Conservation (phyloP, 2,888 invertebrate genomes). For the Nineta flava region DNA sequence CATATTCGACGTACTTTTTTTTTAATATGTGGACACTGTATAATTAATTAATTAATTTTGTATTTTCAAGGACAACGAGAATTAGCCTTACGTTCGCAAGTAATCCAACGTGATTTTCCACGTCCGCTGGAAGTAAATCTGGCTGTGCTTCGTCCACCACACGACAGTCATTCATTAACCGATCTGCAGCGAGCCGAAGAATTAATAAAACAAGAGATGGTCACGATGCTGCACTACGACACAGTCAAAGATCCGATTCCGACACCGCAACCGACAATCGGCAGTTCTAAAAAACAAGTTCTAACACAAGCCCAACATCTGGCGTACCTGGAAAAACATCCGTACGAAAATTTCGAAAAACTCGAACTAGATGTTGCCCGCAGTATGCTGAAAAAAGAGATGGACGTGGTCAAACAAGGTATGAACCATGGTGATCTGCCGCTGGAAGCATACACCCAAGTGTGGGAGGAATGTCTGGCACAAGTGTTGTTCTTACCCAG, state of each 20-base stretch:
- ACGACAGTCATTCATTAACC: conserved; percentile 60
- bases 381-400: conserved; percentile 57
- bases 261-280: conserved; percentile 14
- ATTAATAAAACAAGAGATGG: conserved; percentile 90
- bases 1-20: no score
- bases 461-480: conserved; percentile 92
- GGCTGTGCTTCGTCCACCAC: conserved; percentile 59
- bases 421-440: conserved; percentile 94
- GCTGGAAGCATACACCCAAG: conserved; percentile 81
- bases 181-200: conserved; percentile 93
- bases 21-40: no score
- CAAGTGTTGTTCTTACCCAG: conserved; percentile 86
- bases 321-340: conserved; percentile 72
- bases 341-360: conserved; percentile 55
- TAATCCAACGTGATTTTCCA: conserved; percentile 72
- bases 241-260: conserved; percentile 58
- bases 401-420: conserved; percentile 77
- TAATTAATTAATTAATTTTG: no score
- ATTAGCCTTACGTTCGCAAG: conserved; percentile 62
- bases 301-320: conserved; percentile 52
- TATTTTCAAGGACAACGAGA: conserved; percentile 38
- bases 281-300: conserved; percentile 37
- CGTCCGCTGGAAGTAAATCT: conserved; percentile 77
- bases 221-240: conserved; percentile 87
- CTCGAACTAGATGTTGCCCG: conserved; percentile 53